These are phyloP conservation scores for Autographa pulchrina DNA, from an alignment of 2,888 invertebrate genomes.

Conservation along the genomic window DNA sequence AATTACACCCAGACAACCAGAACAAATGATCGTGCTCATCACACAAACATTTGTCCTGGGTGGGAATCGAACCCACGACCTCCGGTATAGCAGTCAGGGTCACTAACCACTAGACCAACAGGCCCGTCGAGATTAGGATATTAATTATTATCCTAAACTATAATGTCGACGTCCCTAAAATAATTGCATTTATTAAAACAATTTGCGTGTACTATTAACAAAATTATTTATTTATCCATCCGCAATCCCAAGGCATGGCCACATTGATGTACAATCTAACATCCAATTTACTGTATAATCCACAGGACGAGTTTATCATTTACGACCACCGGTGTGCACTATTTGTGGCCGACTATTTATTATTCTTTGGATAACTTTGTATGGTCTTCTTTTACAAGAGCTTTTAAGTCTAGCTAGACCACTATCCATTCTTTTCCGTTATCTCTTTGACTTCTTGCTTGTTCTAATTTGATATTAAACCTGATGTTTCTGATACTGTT, in stretches of 20 bases:
- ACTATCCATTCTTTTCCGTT: not conserved
- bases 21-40: too few species aligned
- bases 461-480: not conserved
- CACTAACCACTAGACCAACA: too few species aligned
- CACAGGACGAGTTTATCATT: conserved; percentile 71
- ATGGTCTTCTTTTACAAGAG: conserved; percentile 25
- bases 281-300: conserved; percentile 73
- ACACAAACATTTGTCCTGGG: too few species aligned
- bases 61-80: too few species aligned
- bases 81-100: too few species aligned
- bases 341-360: conserved; percentile 59
- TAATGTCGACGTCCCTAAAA: not conserved
- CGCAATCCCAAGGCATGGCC: conserved; percentile 45
- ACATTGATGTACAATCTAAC: conserved; percentile 63
- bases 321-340: conserved; percentile 68
- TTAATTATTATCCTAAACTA: not conserved
- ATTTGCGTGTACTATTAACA: conserved; percentile 2
- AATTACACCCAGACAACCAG: too few species aligned
- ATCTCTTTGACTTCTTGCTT: not conserved
- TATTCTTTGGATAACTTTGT: conserved; percentile 62
- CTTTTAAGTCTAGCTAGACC: not conserved
- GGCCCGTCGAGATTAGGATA: too few species aligned
- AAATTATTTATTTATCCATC: conserved; percentile 38
- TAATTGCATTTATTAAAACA: not conserved
- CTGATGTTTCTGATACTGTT: not conserved